Conservation (phyloP, 2,797 vertebrate genomes). For the Emys orbicularis region DNA sequence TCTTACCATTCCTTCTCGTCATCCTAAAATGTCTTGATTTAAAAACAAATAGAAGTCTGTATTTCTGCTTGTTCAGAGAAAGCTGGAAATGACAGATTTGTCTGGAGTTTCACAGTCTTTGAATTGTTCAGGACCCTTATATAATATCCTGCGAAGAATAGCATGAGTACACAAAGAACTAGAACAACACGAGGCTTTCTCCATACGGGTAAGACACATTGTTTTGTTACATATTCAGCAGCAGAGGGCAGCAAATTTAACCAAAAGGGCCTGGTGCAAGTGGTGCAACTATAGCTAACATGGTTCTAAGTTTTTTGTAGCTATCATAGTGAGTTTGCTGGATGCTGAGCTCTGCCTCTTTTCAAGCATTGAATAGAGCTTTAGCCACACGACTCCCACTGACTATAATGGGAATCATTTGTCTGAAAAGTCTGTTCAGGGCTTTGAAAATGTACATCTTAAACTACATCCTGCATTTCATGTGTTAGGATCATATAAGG, state of each 20-base stretch:
- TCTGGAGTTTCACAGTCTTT: neutral
- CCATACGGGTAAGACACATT: accelerated
- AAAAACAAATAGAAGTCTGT: neutral
- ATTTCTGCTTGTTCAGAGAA: neutral
- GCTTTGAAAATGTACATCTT: too few species aligned
- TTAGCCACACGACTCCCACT: neutral
- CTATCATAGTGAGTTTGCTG: neutral
- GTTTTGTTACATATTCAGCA: slow-evolving; percentile 18
- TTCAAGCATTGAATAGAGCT: neutral
- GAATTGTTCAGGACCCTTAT: neutral
- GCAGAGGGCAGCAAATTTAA: slow-evolving; percentile 79
- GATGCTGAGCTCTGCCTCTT: neutral
- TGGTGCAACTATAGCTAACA: accelerated
- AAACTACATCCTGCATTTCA: neutral
- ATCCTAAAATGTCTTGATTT: neutral
- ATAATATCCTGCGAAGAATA: neutral
- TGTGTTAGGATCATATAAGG: neutral
- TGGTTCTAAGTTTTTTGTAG: neutral
- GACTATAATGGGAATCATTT: neutral
- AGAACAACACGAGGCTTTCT: neutral
- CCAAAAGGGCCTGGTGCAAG: neutral
- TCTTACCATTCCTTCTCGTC: neutral
- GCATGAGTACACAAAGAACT: neutral
- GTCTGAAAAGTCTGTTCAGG: neutral
- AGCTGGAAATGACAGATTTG: neutral